Percentiles rank a stretch among this genome's conserved stretches.
phyloP scores from a whole-genome alignment of 2,113 vertebrate species.

The Ahaetulla prasina region DNA sequence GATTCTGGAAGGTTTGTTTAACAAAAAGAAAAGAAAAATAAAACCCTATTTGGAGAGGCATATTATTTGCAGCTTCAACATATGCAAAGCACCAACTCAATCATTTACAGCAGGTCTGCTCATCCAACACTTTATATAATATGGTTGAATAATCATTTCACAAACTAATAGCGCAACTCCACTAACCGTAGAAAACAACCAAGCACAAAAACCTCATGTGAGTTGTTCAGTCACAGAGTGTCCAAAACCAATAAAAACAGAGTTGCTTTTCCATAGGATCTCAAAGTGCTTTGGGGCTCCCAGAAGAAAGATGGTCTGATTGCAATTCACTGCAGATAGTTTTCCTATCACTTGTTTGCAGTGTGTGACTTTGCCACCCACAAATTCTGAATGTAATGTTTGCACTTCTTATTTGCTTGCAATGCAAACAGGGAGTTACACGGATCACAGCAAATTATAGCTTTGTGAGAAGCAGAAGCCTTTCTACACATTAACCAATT shows the following conservation, averaged over 20 bases:
- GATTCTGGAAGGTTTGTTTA: neutral
- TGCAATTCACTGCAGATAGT: neutral
- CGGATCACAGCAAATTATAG: neutral
- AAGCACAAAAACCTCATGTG: neutral
- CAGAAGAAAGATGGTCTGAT: neutral
- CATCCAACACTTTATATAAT: neutral
- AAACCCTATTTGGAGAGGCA: neutral
- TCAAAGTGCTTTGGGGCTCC: neutral
- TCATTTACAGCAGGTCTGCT: neutral
- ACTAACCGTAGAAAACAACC: neutral
- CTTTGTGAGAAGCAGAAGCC: neutral
- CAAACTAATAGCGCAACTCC: neutral
- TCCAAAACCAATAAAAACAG: neutral
- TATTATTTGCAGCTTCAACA: neutral
- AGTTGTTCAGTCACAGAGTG: neutral
- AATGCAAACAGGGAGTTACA: neutral
- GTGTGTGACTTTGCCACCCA: neutral
- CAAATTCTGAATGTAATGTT: neutral
- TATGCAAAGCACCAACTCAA: neutral
- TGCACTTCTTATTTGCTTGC: neutral
- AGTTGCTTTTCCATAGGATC: neutral
- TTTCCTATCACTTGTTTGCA: neutral
- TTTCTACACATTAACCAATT: neutral
- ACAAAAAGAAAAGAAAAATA: neutral
- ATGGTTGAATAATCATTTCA: neutral